phyloP scores from a whole-genome alignment of 2,888 invertebrate genomes.

The Escarpia spicata region DNA sequence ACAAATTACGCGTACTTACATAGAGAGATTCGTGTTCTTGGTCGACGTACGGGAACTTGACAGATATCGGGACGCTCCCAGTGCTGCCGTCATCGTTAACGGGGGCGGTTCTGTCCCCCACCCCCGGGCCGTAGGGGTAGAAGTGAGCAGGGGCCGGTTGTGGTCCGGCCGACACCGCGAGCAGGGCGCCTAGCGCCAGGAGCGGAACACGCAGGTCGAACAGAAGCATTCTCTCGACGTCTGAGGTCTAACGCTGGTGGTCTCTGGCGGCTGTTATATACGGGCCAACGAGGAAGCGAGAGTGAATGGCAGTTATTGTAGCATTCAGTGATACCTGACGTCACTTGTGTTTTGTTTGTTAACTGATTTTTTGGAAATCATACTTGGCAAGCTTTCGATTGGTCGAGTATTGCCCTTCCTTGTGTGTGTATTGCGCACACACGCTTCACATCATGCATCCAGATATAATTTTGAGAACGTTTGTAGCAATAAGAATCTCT shows the following conservation, averaged over 20 bases:
- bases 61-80: not conserved
- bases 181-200: not conserved
- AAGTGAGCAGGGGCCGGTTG: not conserved
- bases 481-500: not conserved
- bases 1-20: not conserved
- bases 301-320: not conserved
- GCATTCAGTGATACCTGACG: not conserved
- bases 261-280: not conserved
- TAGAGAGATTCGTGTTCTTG: not conserved
- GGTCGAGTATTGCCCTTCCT: too few relatives aligned
- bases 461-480: not conserved
- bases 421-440: too few relatives aligned
- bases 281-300: not conserved
- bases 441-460: not conserved
- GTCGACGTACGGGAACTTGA: not conserved
- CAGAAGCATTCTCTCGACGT: not conserved
- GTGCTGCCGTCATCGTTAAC: conserved; percentile 19
- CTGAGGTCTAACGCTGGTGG: not conserved
- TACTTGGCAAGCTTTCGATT: not conserved
- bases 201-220: not conserved
- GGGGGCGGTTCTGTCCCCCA: conserved; percentile 8
- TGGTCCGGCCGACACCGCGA: not conserved
- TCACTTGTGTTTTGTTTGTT: not conserved
- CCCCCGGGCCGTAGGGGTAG: conserved; percentile 20
- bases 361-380: not conserved